Conservation (phyloP, 1,140 invertebrate genomes). For the Apolygus lucorum region DNA sequence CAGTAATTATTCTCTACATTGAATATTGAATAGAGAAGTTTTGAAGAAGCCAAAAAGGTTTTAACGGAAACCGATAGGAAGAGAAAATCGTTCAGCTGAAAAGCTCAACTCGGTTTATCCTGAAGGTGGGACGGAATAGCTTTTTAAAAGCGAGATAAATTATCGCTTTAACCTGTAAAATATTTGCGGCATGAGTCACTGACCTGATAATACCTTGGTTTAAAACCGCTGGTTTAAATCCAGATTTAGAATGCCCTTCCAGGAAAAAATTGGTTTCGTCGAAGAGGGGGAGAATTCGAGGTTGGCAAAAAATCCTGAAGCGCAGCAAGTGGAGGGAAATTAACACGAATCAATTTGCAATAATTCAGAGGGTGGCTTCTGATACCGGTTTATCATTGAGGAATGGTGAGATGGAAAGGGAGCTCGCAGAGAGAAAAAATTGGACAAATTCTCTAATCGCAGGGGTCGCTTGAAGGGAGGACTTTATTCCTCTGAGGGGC, state of each 20-base stretch:
- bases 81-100: too few species aligned
- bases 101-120: too few species aligned
- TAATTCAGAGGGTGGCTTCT: not conserved
- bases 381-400: not conserved
- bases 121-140: too few species aligned
- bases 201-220: not conserved
- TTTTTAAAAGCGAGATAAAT: not conserved
- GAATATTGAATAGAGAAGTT: too few species aligned
- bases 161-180: not conserved
- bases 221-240: too few species aligned
- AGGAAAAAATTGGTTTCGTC: too few species aligned
- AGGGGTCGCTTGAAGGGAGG: not conserved
- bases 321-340: not conserved
- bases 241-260: too few species aligned
- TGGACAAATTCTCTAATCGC: not conserved
- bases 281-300: too few species aligned
- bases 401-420: not conserved
- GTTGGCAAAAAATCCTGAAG: too few species aligned
- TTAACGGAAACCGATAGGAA: too few species aligned
- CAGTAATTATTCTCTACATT: too few species aligned
- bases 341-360: not conserved
- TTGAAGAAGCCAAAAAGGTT: too few species aligned
- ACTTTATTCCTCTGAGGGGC: not conserved
- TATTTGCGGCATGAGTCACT: not conserved
- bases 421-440: not conserved